Evolutionary conservation across 2,888 invertebrate species (phyloP), one percentile per base, ranked within the genome.

Genomic region (Cenopis cana): DNA sequence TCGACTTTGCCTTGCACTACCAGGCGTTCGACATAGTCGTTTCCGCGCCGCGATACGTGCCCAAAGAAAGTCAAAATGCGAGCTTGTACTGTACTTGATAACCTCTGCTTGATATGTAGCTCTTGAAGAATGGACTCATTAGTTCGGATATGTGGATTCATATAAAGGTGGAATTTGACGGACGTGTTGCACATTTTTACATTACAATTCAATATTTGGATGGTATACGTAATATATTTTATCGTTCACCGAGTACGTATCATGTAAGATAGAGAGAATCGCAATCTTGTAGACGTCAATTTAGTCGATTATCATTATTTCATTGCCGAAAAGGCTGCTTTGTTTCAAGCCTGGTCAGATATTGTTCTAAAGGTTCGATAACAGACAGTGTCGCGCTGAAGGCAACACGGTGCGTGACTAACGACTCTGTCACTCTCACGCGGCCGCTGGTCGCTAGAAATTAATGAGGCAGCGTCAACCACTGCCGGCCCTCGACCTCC

Each of bases 341-440:
- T 59, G 52, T 59, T 46, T 52, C 57, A 70, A 60, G 54, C 33
- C 59, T 12, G 18, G 41, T 59, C 69, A 29, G 20, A 80, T 81
- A 82, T 80, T 79, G 82, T 75, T 75, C 75, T 79, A 82, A 80
- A 78, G 76, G 79, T 75, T 74, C 74, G 79, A 81, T 85, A 83
- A 84, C 85, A 85, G 84, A 85, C 85, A 86, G 82, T 86, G 84
- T 83, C 78, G 77, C 80, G 79, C 79, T 83, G 83, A 84, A 83
- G 85, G 82, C 84, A 85, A 82, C 83, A 80, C 76, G 74, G 80
- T 80, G 77, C 82, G 76, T 87, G 88, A 88, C 84, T 85, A 89
- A 89, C 86, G 88, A 85, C 83, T 82, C 86, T 87, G 88, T 87
- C 88, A 87, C 82, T 84, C 83, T 83, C 85, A 88, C 83, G 82